A percentile compares a stretch with the other conserved stretches of the same genome.
These are phyloP conservation scores for Gymnobelideus leadbeateri DNA, from an alignment of 2,113 vertebrate genomes.

Conservation along the genomic window DNA sequence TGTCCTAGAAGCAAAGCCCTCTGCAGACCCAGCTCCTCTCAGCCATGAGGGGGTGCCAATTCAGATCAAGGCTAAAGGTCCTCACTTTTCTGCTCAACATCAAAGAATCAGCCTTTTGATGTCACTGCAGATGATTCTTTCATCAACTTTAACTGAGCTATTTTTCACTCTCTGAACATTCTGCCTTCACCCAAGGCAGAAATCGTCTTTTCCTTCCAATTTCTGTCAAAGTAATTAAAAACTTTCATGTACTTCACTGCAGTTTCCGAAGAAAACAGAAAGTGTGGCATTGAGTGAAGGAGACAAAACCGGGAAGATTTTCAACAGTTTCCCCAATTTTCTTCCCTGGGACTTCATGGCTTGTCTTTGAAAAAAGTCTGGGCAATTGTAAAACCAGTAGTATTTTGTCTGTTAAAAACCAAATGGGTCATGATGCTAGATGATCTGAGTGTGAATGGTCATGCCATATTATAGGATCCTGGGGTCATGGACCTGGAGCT, in stretches of 20 bases:
- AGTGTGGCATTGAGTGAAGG: background rate
- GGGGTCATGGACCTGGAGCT: background rate
- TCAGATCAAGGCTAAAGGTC: background rate
- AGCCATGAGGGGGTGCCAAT: background rate
- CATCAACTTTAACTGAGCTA: background rate
- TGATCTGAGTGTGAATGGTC: background rate
- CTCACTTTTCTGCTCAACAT: no score
- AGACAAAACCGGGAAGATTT: background rate
- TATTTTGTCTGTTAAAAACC: background rate
- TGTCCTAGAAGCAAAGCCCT: background rate
- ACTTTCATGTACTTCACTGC: background rate
- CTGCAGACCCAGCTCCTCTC: background rate
- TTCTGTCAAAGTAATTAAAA: background rate
- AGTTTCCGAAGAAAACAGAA: background rate
- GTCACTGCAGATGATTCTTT: background rate
- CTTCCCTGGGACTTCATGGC: background rate
- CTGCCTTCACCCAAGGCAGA: background rate
- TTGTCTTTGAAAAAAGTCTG: background rate
- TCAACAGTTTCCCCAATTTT: background rate
- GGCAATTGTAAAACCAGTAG: background rate
- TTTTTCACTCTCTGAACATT: background rate
- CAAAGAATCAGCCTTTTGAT: background rate
- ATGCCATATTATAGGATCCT: background rate
- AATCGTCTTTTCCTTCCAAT: background rate
- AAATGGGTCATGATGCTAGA: background rate